Conservation (phyloP, 2,797 vertebrate genomes). For the Myotis myotis region DNA sequence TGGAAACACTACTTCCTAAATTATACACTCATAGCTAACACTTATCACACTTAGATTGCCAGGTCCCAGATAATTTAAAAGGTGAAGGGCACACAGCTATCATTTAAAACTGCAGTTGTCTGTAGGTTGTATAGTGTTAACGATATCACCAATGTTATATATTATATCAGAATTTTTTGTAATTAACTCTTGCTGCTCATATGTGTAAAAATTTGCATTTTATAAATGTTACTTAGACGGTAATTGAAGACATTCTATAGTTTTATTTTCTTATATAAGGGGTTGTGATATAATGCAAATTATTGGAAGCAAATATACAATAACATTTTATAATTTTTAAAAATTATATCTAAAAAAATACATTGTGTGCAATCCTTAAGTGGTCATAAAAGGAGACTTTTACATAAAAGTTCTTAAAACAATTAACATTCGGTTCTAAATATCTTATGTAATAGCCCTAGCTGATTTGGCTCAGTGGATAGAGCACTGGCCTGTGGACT, state of each 20-base stretch:
- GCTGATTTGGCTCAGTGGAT: too few species aligned
- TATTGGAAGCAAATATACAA: conserved; percentile 53
- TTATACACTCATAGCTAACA: not conserved
- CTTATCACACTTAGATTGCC: not conserved
- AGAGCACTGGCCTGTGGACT: too few species aligned
- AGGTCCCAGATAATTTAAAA: not conserved
- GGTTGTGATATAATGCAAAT: not conserved
- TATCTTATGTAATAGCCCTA: conserved; percentile 44
- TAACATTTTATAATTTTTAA: conserved; percentile 63
- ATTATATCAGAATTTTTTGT: not conserved
- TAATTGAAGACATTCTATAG: not conserved
- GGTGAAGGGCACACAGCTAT: not conserved
- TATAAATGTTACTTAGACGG: not conserved
- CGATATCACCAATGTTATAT: not conserved
- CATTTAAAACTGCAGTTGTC: not conserved
- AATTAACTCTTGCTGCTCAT: not conserved
- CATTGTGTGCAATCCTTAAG: conserved; percentile 59
- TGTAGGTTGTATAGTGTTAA: not conserved
- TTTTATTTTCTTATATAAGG: not conserved
- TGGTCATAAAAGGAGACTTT: conserved; percentile 63
- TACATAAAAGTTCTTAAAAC: conserved; percentile 71
- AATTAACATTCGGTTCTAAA: conserved; percentile 67
- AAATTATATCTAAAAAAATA: conserved; percentile 65
- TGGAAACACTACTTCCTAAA: not conserved
- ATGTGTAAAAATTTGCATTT: conserved; percentile 6